Evolutionary conservation across 2,888 invertebrate species (phyloP), one percentile per base, ranked within the genome.

Genomic region (Drosophila testacea): DNA sequence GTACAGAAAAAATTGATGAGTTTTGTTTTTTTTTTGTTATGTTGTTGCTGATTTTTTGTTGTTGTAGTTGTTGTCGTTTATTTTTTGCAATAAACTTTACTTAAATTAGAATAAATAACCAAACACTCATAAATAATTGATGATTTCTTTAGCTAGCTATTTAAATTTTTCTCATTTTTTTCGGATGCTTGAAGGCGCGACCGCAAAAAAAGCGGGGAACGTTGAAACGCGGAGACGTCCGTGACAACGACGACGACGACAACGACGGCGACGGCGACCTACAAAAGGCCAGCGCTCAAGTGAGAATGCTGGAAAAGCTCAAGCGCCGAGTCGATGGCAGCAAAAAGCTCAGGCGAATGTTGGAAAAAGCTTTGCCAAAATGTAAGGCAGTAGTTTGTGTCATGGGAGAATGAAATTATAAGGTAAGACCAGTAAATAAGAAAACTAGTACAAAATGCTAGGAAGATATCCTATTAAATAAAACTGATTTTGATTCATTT

Each of bases 221-320:
- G 27, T 22, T 38, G 38, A n/a, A 48, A 48, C 50, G 54, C 48
- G 32, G 39, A 48, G 44, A 69, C 74, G 51, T 54, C 65, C 71
- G 67, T 60, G 44, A 52, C 30, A 42, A 52, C n/a, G n/a, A 42
- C 69, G 28, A 46, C 22, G 54, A 46, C 77, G 82, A 84, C 82
- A 3, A 22, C 22, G 22, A 22, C 22, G 22, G 22, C 22, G 22
- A 46, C 22, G 57, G 50, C 77, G 82, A 84, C 82, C 84, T 63
- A 70, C 69, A 67, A 70, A 69, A 54, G 79, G 66, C 72, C 68
- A 79, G 42, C 79, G 69, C 74, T 81, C 70, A 56, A 77, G 57
- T 79, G 82, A 79, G 72, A 84, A 70, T 84, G 84, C 79, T 77
- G 84, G 68, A 73, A 84, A 79, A 82, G 77, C 77, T 77, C 60